Evolutionary conservation across 2,888 invertebrate species (phyloP).

Genomic region (Meta bourneti): DNA sequence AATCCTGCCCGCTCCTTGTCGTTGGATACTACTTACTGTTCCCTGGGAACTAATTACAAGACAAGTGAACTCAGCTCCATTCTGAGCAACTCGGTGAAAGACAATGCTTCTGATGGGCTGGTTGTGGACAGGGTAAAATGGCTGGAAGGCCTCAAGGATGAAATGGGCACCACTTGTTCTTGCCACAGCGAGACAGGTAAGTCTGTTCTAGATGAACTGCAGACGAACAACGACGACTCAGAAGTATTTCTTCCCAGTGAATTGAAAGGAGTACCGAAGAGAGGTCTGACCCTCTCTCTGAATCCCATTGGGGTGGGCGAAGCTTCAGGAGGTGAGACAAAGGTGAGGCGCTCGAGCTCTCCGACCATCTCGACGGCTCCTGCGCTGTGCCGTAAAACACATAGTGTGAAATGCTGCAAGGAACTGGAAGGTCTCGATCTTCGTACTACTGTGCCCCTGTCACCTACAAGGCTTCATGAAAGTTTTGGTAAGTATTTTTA

Average conservation of each 20-base stretch:
- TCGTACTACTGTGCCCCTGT: constrained; percentile 77
- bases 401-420: constrained; percentile 76
- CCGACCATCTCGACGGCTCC: constrained; percentile 74
- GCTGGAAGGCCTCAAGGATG: constrained; percentile 56
- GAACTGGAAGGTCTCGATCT: constrained; percentile 78
- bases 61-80: neutral
- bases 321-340: constrained; percentile 36
- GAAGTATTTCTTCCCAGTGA: constrained; percentile 48
- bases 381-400: constrained; percentile 49
- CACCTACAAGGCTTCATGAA: constrained; percentile 77
- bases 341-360: constrained; percentile 76
- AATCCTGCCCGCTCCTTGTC: constrained; percentile 42
- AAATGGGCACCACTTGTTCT: constrained; percentile 7
- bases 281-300: constrained; percentile 25
- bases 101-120: constrained; percentile 28
- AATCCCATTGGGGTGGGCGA: neutral
- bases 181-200: neutral
- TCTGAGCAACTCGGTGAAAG: neutral
- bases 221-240: neutral
- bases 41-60: constrained; percentile 20
- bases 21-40: constrained; percentile 31
- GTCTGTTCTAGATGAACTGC: neutral
- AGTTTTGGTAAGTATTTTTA: constrained; percentile 66
- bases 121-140: constrained; percentile 51
- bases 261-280: neutral